Base-by-base conservation (phyloP, 2,797 vertebrate species). In the Neosalanx taihuensis region DNA sequence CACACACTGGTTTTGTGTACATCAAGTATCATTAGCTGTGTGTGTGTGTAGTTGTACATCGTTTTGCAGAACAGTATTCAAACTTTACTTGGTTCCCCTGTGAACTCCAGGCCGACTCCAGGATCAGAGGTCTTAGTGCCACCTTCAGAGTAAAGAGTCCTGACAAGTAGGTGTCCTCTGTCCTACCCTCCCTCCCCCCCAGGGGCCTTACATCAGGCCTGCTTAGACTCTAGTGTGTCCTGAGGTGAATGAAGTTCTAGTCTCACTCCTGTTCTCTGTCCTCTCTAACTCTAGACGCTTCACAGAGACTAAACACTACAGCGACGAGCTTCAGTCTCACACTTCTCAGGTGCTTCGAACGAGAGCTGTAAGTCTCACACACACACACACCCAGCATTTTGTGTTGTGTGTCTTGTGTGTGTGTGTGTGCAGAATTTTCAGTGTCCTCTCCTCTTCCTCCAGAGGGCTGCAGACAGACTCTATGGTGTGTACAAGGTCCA, bases 401-500 rank as follows among this genome's bases (percentile, higher is more conserved):
- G 17, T 5, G 23, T 26, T 17, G 15, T 56, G n/a, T 17, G 53
- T 56, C 6, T 26, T 1, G 37, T 41, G 29, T n/a, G 23, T 5
- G 12, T 17, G 61, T 31, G 30, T n/a, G 15, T 31, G 12, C 75
- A 58, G 70, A 1, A 46, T 46, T 46, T 64, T 56, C 18, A 17
- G 17, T 17, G 4, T 56, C 18, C 6, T 65, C 33, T 67, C 60
- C 6, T 75, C 5, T 78, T 26, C 70, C 88, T 91, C 74, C 78
- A 98, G 97, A 95, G 95, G 82, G 96, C 97, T 63, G 96, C 96
- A 72, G 97, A 99, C 78, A 94, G 97, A 69, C 92, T 99, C 0
- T 99, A 98, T 62, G 97, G 96, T 13, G 96, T 99, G 60, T 99
- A 97, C 89, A 98, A 98, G 87, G 96, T 99, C 77, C 97, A 98